Evolutionary conservation across 2,797 vertebrate genomes (phyloP), one percentile per base, ranked within the genome.

Genomic region (Ispidina picta): DNA sequence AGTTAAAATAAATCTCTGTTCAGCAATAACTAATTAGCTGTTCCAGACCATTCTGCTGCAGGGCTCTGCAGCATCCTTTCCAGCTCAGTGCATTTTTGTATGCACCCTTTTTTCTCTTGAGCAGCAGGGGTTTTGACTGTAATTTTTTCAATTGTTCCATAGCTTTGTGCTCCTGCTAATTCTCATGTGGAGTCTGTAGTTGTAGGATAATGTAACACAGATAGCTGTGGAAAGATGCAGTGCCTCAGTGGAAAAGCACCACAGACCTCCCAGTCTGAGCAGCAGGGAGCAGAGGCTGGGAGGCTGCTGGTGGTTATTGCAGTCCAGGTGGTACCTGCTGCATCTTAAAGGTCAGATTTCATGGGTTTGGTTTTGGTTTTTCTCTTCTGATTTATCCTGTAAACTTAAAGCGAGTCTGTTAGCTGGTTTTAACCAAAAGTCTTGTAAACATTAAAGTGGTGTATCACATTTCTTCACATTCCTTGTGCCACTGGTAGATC

Each of bases 31-130:
- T 93, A 89, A 93, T 96, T 87, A 82, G 81, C 81, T 94, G 84
- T 87, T 94, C 73, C 87, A 91, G 87, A 75, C 58, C 59, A 10
- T 94, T 91, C 66, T 88, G 92, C 95, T 92, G 76, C 68, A 92
- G 86, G 92, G 84, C 68, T 91, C 59, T 65, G 58, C 4, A 0
- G 39, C 58, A 58, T 76, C 2, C 0, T 95, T 94, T 95, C 92
- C 62, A 88, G 78, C 83, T 92, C 82, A 91, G 35, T 87, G 86
- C 69, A 23, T 76, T 92, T 92, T 43, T 93, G 43, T 48, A 29
- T 63, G 39, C 79, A 89, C 64, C 59, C 86, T 86, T 95, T 92
- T 79, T 75, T 82, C 31, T 93, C 77, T 92, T 75, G 46, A 86
- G 66, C 63, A 86, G 66, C 52, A 62, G 63, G 31, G 39, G 73